These are phyloP conservation scores for Jaculus jaculus DNA, from an alignment of 2,113 vertebrate species.

Conservation along the genomic window DNA sequence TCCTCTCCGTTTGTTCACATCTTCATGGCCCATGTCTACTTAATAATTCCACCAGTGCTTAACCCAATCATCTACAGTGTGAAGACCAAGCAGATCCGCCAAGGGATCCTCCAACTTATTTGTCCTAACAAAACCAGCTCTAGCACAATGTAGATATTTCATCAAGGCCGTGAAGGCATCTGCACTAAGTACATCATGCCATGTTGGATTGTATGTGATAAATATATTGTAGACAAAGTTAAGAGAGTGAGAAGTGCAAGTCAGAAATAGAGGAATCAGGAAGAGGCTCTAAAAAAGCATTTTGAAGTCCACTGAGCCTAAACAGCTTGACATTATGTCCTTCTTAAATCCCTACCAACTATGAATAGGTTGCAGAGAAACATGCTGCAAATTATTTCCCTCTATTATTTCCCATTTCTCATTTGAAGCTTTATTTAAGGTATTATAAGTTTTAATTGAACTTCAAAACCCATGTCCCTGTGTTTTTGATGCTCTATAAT, in stretches of 20 bases:
- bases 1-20: constrained; percentile 40
- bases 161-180: not conserved
- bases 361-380: not conserved
- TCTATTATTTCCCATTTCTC: not conserved
- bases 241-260: not conserved
- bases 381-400: not conserved
- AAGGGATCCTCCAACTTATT: constrained; percentile 25
- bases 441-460: not conserved
- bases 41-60: constrained; percentile 65
- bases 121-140: not conserved
- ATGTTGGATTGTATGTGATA: not conserved
- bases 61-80: constrained; percentile 68
- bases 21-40: constrained; percentile 57
- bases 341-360: not conserved
- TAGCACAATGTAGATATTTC: not conserved
- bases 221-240: not conserved
- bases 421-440: not conserved
- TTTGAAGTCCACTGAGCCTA: not conserved
- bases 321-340: fast-evolving
- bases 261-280: not conserved
- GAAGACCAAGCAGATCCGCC: constrained; percentile 64
- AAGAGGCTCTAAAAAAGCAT: not conserved
- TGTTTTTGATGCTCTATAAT: not conserved
- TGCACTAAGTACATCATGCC: not conserved
- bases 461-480: not conserved